These are phyloP conservation scores for Sigmodon hispidus DNA, from an alignment of 2,113 vertebrate species.

Conservation along the genomic window DNA sequence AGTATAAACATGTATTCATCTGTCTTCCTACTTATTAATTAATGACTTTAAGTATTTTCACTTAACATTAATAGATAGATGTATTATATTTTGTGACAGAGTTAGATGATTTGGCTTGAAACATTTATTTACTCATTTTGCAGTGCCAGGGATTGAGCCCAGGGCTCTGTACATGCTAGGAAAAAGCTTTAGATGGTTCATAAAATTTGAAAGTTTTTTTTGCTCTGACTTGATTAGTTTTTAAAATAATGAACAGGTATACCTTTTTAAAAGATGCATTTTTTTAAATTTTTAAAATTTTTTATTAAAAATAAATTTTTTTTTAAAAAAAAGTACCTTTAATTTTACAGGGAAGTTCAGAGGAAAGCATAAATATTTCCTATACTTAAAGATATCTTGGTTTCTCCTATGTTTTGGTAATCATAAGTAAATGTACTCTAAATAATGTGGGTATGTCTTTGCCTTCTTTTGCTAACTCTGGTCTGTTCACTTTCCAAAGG, in stretches of 20 bases:
- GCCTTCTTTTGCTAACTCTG: neutral
- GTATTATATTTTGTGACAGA: neutral
- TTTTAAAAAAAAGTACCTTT: neutral
- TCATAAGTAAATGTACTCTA: neutral
- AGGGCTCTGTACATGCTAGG: neutral
- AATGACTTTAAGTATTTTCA: neutral
- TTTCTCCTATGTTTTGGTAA: neutral
- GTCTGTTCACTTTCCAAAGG: too few relatives aligned
- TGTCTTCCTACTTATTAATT: neutral
- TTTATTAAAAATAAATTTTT: too few relatives aligned
- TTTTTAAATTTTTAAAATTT: neutral
- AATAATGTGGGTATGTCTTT: neutral
- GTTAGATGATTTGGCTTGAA: neutral
- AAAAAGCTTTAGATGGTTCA: neutral
- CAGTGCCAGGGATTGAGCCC: neutral
- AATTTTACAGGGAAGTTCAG: neutral
- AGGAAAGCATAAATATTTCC: neutral
- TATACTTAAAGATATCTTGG: neutral
- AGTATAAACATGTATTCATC: neutral
- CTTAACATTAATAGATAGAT: neutral
- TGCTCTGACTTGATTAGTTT: neutral
- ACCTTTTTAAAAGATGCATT: neutral
- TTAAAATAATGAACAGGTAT: neutral
- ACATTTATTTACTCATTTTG: neutral
- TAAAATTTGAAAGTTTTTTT: neutral